A percentile compares a stretch with the other conserved stretches of the same genome.
These are phyloP conservation scores for Sympetrum striolatum DNA, from an alignment of 2,888 invertebrate species.

Conservation along the genomic window DNA sequence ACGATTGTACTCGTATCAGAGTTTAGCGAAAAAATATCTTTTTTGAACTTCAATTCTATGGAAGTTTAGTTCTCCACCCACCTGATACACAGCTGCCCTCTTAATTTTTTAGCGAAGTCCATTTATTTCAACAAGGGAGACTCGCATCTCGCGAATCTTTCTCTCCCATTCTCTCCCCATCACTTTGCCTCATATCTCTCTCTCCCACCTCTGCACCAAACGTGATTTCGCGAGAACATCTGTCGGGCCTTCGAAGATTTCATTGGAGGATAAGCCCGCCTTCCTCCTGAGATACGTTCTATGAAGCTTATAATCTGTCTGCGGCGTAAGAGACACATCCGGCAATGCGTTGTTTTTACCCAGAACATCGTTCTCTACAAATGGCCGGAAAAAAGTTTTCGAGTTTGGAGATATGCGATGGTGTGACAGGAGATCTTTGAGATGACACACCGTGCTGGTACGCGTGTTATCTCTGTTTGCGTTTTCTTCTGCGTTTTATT, in stretches of 20 bases:
- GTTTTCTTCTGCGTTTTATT: background rate
- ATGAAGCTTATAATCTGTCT: conserved; percentile 3
- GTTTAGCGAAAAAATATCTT: no score
- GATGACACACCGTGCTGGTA: background rate
- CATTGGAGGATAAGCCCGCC: conserved; percentile 17
- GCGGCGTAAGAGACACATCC: background rate
- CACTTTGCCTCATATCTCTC: background rate
- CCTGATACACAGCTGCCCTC: background rate
- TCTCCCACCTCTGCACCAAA: background rate
- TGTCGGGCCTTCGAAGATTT: conserved; percentile 34
- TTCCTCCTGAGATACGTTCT: background rate
- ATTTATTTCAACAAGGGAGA: background rate
- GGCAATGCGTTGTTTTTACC: conserved; percentile 9
- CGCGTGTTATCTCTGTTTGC: background rate
- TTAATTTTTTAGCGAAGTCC: background rate
- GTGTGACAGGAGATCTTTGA: background rate
- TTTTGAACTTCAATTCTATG: no score
- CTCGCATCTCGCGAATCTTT: background rate
- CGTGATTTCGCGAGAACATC: conserved; percentile 31
- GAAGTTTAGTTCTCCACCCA: background rate
- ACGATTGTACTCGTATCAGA: no score
- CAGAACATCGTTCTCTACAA: background rate
- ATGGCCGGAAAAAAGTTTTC: background rate
- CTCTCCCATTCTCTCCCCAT: background rate
- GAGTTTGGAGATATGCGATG: background rate